A percentile compares a stretch with the other conserved stretches of the same genome.
phyloP scores from a whole-genome alignment of 2,888 invertebrate species.

The Ophion ellenae region DNA sequence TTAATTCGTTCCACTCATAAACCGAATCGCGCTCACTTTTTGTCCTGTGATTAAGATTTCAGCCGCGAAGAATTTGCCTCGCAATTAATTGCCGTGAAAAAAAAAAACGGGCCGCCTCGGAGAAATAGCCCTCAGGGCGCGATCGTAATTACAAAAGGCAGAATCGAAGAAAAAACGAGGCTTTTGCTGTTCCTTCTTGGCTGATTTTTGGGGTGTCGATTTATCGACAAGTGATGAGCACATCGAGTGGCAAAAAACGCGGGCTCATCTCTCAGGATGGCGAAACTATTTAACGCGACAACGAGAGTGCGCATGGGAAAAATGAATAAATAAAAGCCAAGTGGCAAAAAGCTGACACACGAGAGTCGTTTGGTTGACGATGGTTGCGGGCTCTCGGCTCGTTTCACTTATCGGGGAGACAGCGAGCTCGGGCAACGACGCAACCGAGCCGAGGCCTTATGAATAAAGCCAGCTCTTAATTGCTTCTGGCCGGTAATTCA shows the following conservation, averaged over 20 bases:
- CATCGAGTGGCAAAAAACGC: neutral
- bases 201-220: neutral
- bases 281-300: constrained; percentile 9
- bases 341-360: constrained; percentile 47
- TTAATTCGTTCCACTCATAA: constrained; percentile 66
- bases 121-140: constrained; percentile 52
- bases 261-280: neutral
- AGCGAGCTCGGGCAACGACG: constrained; percentile 42
- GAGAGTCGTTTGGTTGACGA: constrained; percentile 45
- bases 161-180: neutral
- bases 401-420: constrained; percentile 39
- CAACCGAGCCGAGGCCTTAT: constrained; percentile 71
- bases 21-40: constrained; percentile 41
- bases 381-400: constrained; percentile 46
- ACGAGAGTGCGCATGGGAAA: neutral
- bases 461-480: constrained; percentile 79
- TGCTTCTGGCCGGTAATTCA: constrained; percentile 79
- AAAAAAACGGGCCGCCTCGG: constrained; percentile 26
- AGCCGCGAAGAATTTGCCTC: constrained; percentile 48
- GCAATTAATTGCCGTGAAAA: constrained; percentile 48
- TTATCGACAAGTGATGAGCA: neutral
- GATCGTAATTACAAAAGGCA: constrained; percentile 21
- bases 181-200: neutral
- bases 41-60: constrained; percentile 50
- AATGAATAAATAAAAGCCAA: constrained; percentile 31